Conservation (phyloP, 2,888 invertebrate genomes). For the Epinotia demarniana region DNA sequence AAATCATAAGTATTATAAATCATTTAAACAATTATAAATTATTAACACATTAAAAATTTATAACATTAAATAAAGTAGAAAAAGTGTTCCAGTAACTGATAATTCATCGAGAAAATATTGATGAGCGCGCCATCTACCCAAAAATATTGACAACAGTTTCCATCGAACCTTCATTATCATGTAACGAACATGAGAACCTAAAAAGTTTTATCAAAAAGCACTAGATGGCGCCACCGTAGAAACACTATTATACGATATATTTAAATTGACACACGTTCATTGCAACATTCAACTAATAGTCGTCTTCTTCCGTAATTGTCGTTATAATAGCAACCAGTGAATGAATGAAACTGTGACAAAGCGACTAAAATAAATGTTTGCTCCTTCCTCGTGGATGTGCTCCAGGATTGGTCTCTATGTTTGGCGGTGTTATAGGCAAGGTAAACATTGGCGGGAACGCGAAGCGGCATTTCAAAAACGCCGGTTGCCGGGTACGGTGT, state of each 20-base stretch:
- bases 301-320: slow-evolving; percentile 11
- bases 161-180: neutral
- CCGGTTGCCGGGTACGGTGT: slow-evolving; percentile 56
- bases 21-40: neutral
- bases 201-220: neutral
- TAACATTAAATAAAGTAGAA: neutral
- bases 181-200: neutral
- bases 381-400: neutral
- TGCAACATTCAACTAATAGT: neutral
- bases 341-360: slow-evolving; percentile 31
- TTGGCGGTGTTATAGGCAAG: slow-evolving; percentile 42
- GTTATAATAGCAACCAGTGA: neutral
- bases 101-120: neutral
- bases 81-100: too few species aligned
- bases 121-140: slow-evolving; percentile 8
- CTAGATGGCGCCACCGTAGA: slow-evolving; percentile 23
- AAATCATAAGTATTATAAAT: too few species aligned
- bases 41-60: neutral
- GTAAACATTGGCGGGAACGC: slow-evolving; percentile 59
- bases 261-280: slow-evolving; percentile 15
- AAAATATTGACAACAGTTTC: neutral
- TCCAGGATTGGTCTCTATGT: neutral
- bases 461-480: slow-evolving; percentile 62
- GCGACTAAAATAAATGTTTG: slow-evolving; percentile 26
- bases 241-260: slow-evolving; percentile 12